These are phyloP conservation scores for Palaemon carinicauda DNA, from an alignment of 1,140 invertebrate species.

Conservation along the genomic window DNA sequence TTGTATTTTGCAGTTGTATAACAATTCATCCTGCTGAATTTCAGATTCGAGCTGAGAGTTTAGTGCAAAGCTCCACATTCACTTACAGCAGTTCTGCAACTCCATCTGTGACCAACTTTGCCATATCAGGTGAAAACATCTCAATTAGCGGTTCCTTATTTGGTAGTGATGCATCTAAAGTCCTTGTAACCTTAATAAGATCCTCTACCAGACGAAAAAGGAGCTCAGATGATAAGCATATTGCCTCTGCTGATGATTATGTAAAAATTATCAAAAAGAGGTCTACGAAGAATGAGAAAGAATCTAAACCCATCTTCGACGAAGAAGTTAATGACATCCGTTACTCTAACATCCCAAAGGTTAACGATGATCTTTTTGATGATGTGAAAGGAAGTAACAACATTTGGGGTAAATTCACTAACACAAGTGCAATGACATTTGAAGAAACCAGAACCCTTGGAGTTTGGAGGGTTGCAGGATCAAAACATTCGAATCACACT, in stretches of 20 bases:
- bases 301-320: not conserved
- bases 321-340: not conserved
- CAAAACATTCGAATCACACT: no score
- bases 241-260: no score
- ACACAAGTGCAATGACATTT: not conserved
- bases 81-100: not conserved
- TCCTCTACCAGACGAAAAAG: not conserved
- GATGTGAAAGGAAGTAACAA: not conserved
- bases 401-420: not conserved
- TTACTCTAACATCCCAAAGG: not conserved
- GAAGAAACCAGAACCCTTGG: not conserved
- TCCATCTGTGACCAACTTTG: not conserved
- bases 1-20: no score
- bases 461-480: not conserved
- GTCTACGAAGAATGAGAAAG: not conserved
- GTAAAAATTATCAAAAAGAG: no score
- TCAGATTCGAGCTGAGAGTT: not conserved
- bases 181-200: not conserved
- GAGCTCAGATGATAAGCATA: not conserved
- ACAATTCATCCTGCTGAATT: no score
- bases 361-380: not conserved
- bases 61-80: not conserved
- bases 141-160: not conserved
- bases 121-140: not conserved
- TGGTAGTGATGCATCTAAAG: not conserved